Percentiles rank a stretch among this genome's conserved stretches.
These are phyloP conservation scores for Saxidomus purpurata DNA, from an alignment of 1,140 invertebrate genomes.

Conservation along the genomic window DNA sequence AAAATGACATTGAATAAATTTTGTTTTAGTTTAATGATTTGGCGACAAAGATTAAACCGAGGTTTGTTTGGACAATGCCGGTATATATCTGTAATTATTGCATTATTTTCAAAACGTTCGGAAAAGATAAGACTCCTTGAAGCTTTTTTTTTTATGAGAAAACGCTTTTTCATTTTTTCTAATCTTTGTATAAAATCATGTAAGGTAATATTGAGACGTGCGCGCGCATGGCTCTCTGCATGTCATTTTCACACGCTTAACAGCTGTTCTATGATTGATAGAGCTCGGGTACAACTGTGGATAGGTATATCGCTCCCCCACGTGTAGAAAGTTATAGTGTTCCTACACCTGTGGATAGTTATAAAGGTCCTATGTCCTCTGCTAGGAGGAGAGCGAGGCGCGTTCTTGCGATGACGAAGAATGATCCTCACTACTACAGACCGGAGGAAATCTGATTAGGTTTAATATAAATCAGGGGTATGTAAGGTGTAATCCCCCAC, in stretches of 20 bases:
- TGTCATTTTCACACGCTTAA: constrained; percentile 23
- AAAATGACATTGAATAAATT: no score
- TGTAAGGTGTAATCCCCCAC: constrained; percentile 38
- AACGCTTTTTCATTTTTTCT: not conserved
- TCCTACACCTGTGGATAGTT: constrained; percentile 38
- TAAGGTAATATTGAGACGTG: not conserved
- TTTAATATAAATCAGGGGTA: constrained; percentile 20
- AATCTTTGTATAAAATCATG: not conserved
- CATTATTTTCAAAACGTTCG: no score
- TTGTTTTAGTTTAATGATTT: no score
- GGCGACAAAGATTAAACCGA: no score
- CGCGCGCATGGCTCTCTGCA: constrained; percentile 31
- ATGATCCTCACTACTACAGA: constrained; percentile 56
- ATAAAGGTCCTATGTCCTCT: constrained; percentile 48
- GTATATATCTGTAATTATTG: no score
- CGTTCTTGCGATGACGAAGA: constrained; percentile 52
- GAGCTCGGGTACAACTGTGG: constrained; percentile 16
- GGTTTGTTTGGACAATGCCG: no score
- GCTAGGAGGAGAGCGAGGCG: constrained; percentile 45
- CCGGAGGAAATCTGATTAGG: constrained; percentile 39
- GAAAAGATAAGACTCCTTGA: not conserved
- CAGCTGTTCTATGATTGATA: constrained; percentile 30
- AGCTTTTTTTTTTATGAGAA: not conserved
- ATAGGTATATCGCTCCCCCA: constrained; percentile 42
- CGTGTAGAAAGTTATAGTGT: constrained; percentile 46